Percentiles rank a stretch among this genome's conserved stretches.
Evolutionary conservation across 2,888 invertebrate species (phyloP).

Genomic region (Limnephilus rhombicus): DNA sequence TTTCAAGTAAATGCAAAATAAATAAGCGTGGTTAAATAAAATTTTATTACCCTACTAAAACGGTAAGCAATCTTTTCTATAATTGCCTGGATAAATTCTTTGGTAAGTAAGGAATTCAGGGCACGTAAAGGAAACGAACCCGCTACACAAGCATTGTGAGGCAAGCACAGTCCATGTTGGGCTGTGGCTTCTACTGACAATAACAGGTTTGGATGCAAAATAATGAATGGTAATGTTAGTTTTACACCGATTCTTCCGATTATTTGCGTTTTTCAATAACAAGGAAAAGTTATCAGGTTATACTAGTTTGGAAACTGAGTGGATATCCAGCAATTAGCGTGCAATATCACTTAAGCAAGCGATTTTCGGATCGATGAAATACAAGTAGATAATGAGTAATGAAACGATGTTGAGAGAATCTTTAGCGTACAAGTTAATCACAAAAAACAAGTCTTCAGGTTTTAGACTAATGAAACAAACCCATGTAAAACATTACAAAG

Average conservation of each 20-base stretch:
- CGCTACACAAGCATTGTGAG: slow-evolving; percentile 56
- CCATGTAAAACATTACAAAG: neutral
- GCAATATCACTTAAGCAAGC: neutral
- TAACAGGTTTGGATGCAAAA: slow-evolving; percentile 40
- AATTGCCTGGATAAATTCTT: neutral
- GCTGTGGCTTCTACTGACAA: neutral
- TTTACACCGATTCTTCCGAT: neutral
- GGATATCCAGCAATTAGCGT: neutral
- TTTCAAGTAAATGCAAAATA: neutral
- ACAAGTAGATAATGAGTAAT: neutral
- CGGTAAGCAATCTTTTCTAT: neutral
- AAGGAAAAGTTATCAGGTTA: slow-evolving; percentile 50
- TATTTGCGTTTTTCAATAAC: slow-evolving; percentile 43
- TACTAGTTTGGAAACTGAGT: neutral
- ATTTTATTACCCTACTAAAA: neutral
- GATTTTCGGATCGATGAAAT: neutral
- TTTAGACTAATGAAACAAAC: neutral
- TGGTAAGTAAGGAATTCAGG: slow-evolving; percentile 28
- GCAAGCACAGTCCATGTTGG: slow-evolving; percentile 39
- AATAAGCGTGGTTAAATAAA: neutral
- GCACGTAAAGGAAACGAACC: slow-evolving; percentile 58
- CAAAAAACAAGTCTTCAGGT: neutral
- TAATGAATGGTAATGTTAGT: neutral
- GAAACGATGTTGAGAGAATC: neutral
- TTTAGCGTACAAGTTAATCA: neutral